Evolutionary conservation across 2,888 invertebrate species (phyloP), one percentile per base, ranked within the genome.

Genomic region (Lasioglossum malachurum): DNA sequence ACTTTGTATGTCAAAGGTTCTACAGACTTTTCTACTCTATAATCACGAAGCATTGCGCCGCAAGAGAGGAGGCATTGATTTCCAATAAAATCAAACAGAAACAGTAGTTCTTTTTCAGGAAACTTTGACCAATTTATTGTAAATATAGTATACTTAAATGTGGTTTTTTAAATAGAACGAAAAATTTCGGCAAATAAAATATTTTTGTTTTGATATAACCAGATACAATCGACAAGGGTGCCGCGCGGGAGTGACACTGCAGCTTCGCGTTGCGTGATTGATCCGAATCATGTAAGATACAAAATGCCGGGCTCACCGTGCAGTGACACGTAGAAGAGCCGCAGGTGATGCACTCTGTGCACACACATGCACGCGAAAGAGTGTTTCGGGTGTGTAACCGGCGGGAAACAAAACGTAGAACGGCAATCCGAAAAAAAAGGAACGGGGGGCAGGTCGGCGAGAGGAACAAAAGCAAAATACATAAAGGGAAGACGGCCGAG

Each of bases 291-390:
- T 57, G 57, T 57, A 64, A 64, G 31, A 64, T 64, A 16, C 16
- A 31, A 31, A 64, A 64, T 31, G 31, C 27, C 2, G 60, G 14
- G 27, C 60, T 27, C 14, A 16, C 16, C 67, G 67, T 35, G 23
- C 73, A 71, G 69, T 31, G 84, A 78, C 84, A 69, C 72, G 16
- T 14, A 27, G 76, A 27, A 31, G 27, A 35, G 46, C 57, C 53
- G 16, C 72, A 75, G 84, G 83, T 84, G 78, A 78, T 75, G 60
- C 27, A 60, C 23, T 71, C 38, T 41, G 35, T 31, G 31, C 67
- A 49, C 74, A 53, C 76, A 78, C 12, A 16, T 23, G 53, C 23
- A 10, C 53, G 53, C 35, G 84, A 7, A n/a, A 44, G 53, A 74
- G 74, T 38, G 82, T 79, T 75, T 82, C 53, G n/a, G 60, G 57